Evolutionary conservation across 2,797 vertebrate genomes (phyloP).

Genomic region (Anableps anableps): DNA sequence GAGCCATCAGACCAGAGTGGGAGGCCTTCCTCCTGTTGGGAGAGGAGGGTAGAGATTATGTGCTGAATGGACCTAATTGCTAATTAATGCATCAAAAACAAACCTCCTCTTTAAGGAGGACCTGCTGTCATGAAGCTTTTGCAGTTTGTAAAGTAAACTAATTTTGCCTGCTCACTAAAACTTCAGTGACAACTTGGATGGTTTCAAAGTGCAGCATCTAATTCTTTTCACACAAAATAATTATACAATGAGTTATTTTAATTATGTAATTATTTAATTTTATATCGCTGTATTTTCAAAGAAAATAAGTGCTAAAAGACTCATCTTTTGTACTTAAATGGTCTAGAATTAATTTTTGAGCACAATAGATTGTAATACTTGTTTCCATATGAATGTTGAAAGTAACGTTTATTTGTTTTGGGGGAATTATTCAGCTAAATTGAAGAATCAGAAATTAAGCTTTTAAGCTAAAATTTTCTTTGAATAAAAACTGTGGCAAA

Average conservation of each 20-base stretch:
- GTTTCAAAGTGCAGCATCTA: neutral
- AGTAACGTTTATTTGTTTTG: too few species aligned
- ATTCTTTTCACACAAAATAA: neutral
- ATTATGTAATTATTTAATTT: neutral
- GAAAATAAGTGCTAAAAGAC: neutral
- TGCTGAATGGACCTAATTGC: neutral
- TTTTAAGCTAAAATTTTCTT: neutral
- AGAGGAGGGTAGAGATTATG: constrained; percentile 17
- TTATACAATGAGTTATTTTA: neutral
- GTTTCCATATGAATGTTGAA: too few species aligned
- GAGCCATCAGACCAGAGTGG: constrained; percentile 86
- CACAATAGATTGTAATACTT: too few species aligned
- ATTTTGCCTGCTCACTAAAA: neutral
- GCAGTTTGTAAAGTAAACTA: constrained; percentile 27
- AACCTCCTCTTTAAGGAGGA: constrained; percentile 39
- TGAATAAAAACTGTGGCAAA: too few species aligned
- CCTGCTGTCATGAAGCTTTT: constrained; percentile 15
- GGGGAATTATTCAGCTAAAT: too few species aligned
- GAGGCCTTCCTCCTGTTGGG: constrained; percentile 83
- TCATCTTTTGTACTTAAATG: neutral
- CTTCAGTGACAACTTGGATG: neutral
- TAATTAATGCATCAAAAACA: constrained; percentile 40
- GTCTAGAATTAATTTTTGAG: neutral
- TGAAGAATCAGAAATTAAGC: too few species aligned
- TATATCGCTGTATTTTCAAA: neutral